A percentile compares a stretch with the other conserved stretches of the same genome.
phyloP scores from a whole-genome alignment of 2,113 vertebrate genomes.

The Ptyas mucosa region DNA sequence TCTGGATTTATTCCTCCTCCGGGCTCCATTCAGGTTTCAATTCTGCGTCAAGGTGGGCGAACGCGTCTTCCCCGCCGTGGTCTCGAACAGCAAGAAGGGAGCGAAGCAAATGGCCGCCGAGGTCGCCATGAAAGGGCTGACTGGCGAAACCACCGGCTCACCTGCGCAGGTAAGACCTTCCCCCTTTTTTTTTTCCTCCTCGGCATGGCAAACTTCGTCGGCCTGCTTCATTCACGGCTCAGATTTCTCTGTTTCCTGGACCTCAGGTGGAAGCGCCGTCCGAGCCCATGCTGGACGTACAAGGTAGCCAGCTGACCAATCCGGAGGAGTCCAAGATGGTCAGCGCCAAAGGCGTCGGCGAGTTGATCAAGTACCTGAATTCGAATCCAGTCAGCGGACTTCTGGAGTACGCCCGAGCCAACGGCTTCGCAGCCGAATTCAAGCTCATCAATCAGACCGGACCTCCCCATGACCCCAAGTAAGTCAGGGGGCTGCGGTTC shows the following conservation, averaged over 20 bases:
- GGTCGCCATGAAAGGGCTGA: conserved; percentile 86
- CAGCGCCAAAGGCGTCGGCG: conserved; percentile 78
- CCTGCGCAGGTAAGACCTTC: conserved; percentile 74
- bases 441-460: conserved; percentile 89
- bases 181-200: neutral
- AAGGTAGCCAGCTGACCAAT: neutral
- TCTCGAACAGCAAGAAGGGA: conserved; percentile 92
- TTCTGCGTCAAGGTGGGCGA: conserved; percentile 89
- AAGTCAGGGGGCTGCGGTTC: conserved; percentile 28
- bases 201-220: fast-evolving
- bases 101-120: conserved; percentile 94
- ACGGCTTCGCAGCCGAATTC: conserved; percentile 93
- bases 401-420: conserved; percentile 89
- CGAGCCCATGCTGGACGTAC: conserved; percentile 18
- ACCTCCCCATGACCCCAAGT: conserved; percentile 93
- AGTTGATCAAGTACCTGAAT: conserved; percentile 91
- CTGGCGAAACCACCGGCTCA: conserved; percentile 67
- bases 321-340: conserved; percentile 48
- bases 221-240: neutral
- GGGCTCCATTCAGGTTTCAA: conserved; percentile 78
- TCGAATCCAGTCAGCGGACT: conserved; percentile 91
- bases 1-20: neutral
- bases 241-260: neutral
- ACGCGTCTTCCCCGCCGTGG: conserved; percentile 80
- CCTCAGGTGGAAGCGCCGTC: neutral